These are phyloP conservation scores for Coptotermes formosanus DNA, from an alignment of 1,140 invertebrate genomes.

Conservation along the genomic window DNA sequence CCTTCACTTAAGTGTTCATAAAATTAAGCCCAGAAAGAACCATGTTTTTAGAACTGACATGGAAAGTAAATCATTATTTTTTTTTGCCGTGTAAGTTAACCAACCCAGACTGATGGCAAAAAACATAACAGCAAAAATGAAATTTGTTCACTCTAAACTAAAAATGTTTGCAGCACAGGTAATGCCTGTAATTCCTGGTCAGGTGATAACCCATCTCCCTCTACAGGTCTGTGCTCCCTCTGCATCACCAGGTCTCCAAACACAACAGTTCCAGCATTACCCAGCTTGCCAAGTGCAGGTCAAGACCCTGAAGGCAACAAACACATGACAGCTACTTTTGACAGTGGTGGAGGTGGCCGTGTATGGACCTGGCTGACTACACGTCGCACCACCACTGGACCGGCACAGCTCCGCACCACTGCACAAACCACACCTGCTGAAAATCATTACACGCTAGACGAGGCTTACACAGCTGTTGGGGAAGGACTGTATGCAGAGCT, in stretches of 20 bases:
- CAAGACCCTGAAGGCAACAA: slow-evolving; percentile 22
- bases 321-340: slow-evolving; percentile 20
- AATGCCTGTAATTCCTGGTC: not conserved
- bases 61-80: too few relatives aligned
- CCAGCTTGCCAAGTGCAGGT: not conserved
- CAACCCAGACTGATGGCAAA: too few relatives aligned
- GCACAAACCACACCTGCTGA: slow-evolving; percentile 54
- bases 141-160: too few relatives aligned
- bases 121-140: too few relatives aligned
- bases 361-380: slow-evolving; percentile 66
- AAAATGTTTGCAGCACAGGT: too few relatives aligned
- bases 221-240: slow-evolving; percentile 30
- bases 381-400: slow-evolving; percentile 48
- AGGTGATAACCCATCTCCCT: slow-evolving; percentile 21
- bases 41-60: too few relatives aligned
- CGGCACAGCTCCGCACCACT: slow-evolving; percentile 48
- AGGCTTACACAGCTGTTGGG: slow-evolving; percentile 54
- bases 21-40: too few relatives aligned
- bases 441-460: slow-evolving; percentile 71
- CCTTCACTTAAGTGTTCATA: too few relatives aligned
- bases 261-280: not conserved
- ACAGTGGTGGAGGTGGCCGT: slow-evolving; percentile 30
- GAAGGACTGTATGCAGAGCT: slow-evolving; percentile 68
- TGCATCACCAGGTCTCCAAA: slow-evolving; percentile 30
- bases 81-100: too few relatives aligned